Conservation (phyloP, 1,140 invertebrate genomes). For the Drosophila ironensis region DNA sequence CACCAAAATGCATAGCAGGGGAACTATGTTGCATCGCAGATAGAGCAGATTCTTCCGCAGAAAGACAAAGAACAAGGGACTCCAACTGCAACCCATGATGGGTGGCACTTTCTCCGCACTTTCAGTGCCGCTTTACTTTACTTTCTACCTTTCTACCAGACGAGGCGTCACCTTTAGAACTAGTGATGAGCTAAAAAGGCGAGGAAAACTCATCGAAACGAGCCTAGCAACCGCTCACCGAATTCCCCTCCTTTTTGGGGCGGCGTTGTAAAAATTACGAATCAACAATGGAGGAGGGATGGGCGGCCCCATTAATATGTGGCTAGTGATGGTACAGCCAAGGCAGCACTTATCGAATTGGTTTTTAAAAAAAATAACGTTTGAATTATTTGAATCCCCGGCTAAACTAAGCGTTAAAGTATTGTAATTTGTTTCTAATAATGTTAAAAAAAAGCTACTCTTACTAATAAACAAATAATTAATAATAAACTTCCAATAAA, state of each 20-base stretch:
- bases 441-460: no score
- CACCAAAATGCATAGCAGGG: constrained; percentile 6
- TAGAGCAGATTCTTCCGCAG: constrained; percentile 51
- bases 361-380: background rate
- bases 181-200: constrained; percentile 2
- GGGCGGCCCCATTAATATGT: background rate
- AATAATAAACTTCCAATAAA: no score
- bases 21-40: constrained; percentile 15
- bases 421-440: no score
- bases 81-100: constrained; percentile 40
- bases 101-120: background rate
- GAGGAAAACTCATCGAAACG: constrained; percentile 6
- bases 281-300: background rate
- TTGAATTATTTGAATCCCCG: no score
- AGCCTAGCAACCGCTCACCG: background rate
- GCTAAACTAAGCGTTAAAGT: no score
- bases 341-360: background rate
- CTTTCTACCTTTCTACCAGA: no score
- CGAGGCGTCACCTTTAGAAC: background rate
- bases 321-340: background rate
- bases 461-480: no score
- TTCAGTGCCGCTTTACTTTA: background rate
- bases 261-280: background rate
- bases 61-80: constrained; percentile 54
- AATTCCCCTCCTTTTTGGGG: background rate